Base-by-base conservation (phyloP, 1,140 invertebrate species). In the Lasioglossum albipes region DNA sequence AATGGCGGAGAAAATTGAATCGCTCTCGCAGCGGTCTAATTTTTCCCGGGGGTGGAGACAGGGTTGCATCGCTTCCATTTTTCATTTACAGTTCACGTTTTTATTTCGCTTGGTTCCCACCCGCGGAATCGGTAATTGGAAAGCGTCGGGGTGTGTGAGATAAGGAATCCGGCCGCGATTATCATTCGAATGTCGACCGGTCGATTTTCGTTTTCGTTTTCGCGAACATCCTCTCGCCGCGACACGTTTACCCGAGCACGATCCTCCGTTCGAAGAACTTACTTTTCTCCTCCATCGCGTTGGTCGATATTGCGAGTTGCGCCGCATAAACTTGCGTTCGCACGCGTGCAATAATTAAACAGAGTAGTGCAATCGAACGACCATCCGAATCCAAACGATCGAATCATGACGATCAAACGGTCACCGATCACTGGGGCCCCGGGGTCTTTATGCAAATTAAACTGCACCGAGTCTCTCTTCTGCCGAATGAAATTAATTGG, bases 151-250 rank as follows among this genome's bases (percentile, higher is more conserved):
- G 62, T 27, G 27, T 57, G 64, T n/a, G 16, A 83, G 76, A 83
- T 49, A 84, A 85, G 75, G 69, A 78, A 79, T 74, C 59, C 66
- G 31, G 36, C 49, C 68, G 61, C 52, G 79, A 84, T 81, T 67
- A 66, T 84, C 84, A 52, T 81, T 76, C 64, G 64, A 84, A 76
- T 74, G 67, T 31, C 61, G 9, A 59, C 69, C 62, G 74, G 59
- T 66, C 61, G 45, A 75, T 81, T 82, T 82, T 59, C 78, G 70
- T 83, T 79, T 64, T 52, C 68, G 13, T 13, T 49, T 12, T 3
- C 45, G 45, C 10, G 2, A 13, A 2, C 45, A 1, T 49, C 45
- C 45, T 10, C 3, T 3, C 10, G 9, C 13, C 12, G 9, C 10
- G 45, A 10, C 10, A n/a, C n/a, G 57, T 59, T 59, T 59, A 22